Conservation (phyloP, 2,113 vertebrate species). For the Rhinogobius similis region DNA sequence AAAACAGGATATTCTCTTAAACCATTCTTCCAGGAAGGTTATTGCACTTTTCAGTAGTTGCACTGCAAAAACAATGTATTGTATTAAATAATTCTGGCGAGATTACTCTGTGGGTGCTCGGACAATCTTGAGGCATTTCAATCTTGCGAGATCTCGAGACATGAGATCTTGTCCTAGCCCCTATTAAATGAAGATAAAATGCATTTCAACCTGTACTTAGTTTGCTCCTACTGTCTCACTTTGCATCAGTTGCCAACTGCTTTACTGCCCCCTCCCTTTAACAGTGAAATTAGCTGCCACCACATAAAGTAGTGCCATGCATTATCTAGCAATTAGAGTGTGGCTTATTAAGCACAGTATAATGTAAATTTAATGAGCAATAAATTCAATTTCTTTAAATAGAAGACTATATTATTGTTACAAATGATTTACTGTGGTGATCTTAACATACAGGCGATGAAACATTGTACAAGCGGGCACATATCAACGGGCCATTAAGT, state of each 20-base stretch:
- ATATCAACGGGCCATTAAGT: conserved; percentile 68
- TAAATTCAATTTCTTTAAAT: conserved; percentile 77
- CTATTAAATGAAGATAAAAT: no score
- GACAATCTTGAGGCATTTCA: no score
- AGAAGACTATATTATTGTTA: conserved; percentile 77
- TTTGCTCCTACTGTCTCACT: conserved; percentile 31
- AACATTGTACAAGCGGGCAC: conserved; percentile 58
- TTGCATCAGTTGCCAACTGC: conserved; percentile 49
- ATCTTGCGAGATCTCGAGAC: no score
- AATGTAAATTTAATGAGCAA: conserved; percentile 82
- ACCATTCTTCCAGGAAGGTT: no score
- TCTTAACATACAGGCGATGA: conserved; percentile 57
- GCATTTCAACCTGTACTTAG: conserved; percentile 12
- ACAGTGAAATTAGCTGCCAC: conserved; percentile 68
- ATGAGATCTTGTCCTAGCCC: no score
- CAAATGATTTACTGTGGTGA: conserved; percentile 69
- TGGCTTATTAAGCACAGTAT: conserved; percentile 76
- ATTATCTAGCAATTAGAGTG: conserved; percentile 78
- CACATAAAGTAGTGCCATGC: conserved; percentile 70
- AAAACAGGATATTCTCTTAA: no score
- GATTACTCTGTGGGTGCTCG: no score
- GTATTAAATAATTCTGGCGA: no score
- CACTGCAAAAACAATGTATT: no score
- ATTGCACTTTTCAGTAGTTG: no score
- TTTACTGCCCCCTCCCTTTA: conserved; percentile 35